Conservation (phyloP, 2,797 vertebrate genomes). For the Melanogrammus aeglefinus region DNA sequence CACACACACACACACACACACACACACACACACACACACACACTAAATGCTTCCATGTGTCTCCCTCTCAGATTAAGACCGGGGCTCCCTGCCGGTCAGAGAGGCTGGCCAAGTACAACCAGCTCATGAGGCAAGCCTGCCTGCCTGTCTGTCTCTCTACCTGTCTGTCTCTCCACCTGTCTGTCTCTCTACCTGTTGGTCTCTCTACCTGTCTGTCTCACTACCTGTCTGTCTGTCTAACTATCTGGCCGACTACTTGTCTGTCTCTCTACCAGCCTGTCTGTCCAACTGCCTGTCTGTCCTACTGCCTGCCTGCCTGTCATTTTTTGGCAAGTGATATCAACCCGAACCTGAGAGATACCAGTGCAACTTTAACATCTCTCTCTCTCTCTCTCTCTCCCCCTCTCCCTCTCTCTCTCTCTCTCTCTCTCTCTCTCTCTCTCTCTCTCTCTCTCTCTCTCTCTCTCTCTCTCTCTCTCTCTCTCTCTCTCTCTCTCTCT, state of each 20-base stretch:
- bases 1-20: conserved; percentile 1
- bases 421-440: not conserved
- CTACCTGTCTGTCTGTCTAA: not conserved
- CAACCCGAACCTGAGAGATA: too few relatives aligned
- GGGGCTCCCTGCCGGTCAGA: conserved; percentile 94
- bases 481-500: conserved; percentile 51
- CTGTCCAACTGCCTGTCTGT: not conserved
- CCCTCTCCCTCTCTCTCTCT: too few relatives aligned
- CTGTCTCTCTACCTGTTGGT: not conserved
- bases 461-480: conserved; percentile 12
- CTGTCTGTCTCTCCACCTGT: not conserved
- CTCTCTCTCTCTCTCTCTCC: too few relatives aligned
- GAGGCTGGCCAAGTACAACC: conserved; percentile 94
- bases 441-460: conserved; percentile 7
- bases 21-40: conserved; percentile 9
- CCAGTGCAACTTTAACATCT: too few relatives aligned
- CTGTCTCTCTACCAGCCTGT: not conserved
- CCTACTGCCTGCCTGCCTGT: not conserved
- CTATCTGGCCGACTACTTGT: not conserved
- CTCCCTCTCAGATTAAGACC: conserved; percentile 86
- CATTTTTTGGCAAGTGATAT: not conserved
- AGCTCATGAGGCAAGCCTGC: conserved; percentile 87
- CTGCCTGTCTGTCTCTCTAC: not conserved
- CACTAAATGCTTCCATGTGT: too few relatives aligned
- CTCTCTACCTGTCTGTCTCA: conserved; percentile 22